Evolutionary conservation across 2,113 vertebrate genomes (phyloP).

Genomic region (Xenotilapia leptura): DNA sequence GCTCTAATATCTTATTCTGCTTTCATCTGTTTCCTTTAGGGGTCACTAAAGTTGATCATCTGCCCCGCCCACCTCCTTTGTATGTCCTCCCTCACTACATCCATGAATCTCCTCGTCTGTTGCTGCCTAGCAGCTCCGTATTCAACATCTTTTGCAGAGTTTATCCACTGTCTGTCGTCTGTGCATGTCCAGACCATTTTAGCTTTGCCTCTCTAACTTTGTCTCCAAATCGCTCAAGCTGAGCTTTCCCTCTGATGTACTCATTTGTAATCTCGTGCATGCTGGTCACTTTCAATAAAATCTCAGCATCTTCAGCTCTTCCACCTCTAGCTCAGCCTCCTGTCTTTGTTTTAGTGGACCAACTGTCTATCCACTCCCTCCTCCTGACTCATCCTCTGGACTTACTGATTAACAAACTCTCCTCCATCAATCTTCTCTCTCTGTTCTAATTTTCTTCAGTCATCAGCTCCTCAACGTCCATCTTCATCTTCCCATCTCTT

Average conservation of each 20-base stretch:
- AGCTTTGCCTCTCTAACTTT: background rate
- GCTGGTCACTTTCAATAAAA: background rate
- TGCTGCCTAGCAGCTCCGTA: background rate
- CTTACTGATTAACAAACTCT: background rate
- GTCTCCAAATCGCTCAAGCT: background rate
- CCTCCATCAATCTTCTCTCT: accelerated
- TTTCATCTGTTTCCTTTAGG: background rate
- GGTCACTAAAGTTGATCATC: background rate
- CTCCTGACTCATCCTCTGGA: background rate
- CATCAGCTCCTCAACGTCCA: background rate
- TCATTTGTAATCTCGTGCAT: background rate
- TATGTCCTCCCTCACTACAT: background rate
- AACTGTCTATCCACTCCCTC: background rate
- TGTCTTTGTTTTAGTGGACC: background rate
- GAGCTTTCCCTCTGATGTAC: background rate
- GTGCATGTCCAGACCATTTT: background rate
- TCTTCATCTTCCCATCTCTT: background rate
- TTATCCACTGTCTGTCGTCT: background rate
- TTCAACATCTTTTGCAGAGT: background rate
- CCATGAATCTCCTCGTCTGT: background rate
- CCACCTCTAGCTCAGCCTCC: background rate
- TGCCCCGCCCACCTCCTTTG: background rate
- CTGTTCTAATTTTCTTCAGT: background rate
- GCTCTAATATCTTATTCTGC: background rate
- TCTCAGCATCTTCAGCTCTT: background rate